Evolutionary conservation across 2,797 vertebrate genomes (phyloP).

Genomic region (Philypnodon macrostomus): DNA sequence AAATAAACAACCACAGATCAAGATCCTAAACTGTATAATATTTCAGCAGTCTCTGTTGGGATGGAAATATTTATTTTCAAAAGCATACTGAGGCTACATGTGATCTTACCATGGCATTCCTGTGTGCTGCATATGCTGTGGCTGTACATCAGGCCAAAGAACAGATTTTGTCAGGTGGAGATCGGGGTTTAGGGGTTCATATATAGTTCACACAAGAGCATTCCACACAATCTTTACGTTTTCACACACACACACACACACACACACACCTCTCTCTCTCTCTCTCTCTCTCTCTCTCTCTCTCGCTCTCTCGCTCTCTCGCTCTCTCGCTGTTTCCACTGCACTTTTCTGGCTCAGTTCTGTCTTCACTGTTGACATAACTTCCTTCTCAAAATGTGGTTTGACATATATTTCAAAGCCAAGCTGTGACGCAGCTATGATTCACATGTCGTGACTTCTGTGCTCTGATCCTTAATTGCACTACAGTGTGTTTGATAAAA

Average conservation of each 20-base stretch:
- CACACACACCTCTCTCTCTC: too few species aligned
- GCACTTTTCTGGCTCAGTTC: too few species aligned
- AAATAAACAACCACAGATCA: slow-evolving; percentile 17
- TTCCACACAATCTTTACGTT: slow-evolving; percentile 70
- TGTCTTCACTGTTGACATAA: slow-evolving; percentile 19
- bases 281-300: slow-evolving; percentile 9
- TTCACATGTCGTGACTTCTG: slow-evolving; percentile 21
- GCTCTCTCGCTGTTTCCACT: too few species aligned
- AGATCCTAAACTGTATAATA: slow-evolving; percentile 30
- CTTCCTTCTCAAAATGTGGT: slow-evolving; percentile 20
- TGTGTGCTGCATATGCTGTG: slow-evolving; percentile 48
- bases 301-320: slow-evolving; percentile 4
- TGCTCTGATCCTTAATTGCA: slow-evolving; percentile 19
- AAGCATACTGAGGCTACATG: slow-evolving; percentile 31
- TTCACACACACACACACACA: slow-evolving; percentile 28
- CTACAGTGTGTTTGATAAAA: too few species aligned
- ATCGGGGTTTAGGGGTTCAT: slow-evolving; percentile 71
- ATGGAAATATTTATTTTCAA: slow-evolving; percentile 51
- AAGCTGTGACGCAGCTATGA: slow-evolving; percentile 15
- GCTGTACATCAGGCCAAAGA: slow-evolving; percentile 59
- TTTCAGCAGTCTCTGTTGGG: slow-evolving; percentile 26
- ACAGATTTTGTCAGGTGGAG: slow-evolving; percentile 72
- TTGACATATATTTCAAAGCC: slow-evolving; percentile 21
- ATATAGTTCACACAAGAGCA: slow-evolving; percentile 66
- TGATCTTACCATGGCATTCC: slow-evolving; percentile 59